Evolutionary conservation across 2,888 invertebrate genomes (phyloP), one percentile per base, ranked within the genome.

Genomic region (Cenopis cana): DNA sequence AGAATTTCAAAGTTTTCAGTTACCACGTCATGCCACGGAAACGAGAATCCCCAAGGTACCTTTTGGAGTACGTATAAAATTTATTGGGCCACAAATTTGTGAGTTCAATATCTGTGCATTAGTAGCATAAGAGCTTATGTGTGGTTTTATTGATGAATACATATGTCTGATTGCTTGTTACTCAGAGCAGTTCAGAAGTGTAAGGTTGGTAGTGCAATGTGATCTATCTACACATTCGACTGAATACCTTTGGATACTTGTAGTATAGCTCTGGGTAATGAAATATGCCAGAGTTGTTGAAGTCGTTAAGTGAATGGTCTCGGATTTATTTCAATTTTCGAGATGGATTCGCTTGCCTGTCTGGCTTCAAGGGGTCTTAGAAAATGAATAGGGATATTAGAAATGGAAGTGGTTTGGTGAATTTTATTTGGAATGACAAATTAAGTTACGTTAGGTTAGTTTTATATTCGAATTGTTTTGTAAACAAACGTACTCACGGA

Each of bases 41-140:
- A 73, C 74, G 61, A 65, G 74, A 81, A 77, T 80, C 80, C 80
- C 81, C 77, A 77, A 79, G 81, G 80, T 78, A 76, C 79, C 79
- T 85, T n/a, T 82, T 84, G 79, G 80, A 79, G 77, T 69, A 76
- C 69, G 74, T 73, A 73, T 74, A 75, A 74, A 68, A 77, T 78
- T 81, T 79, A 81, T 79, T 76, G 76, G 77, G 78, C 79, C 79
- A 78, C 83, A 78, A 77, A 74, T 75, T 77, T 78, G 76, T 77
- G 74, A 75, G 78, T 80, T 76, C 80, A 81, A 85, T 86, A 85
- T 85, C 82, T 81, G 78, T 78, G 79, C 10, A 9, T 36, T 8
- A 36, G 50, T 18, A 36, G 12, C 12, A 24, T 36, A 38, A 54
- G 14, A n/a, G n/a, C 38, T 2, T 50, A 64, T 54, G 36, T 54